A percentile compares a stretch with the other conserved stretches of the same genome.
Conservation (phyloP, 2,888 invertebrate genomes). For the Ormyrus rosae region DNA sequence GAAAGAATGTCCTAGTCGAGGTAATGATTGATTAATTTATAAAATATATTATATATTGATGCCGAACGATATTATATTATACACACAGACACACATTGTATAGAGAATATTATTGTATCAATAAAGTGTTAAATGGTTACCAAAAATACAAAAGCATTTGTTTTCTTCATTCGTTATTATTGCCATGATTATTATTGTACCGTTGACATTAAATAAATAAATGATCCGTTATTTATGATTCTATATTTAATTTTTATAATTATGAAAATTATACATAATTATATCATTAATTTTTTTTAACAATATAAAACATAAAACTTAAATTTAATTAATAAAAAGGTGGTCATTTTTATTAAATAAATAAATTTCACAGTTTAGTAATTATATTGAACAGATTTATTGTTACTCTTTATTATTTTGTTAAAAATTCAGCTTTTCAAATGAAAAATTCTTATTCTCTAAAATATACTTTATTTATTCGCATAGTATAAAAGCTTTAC, state of each 20-base stretch:
- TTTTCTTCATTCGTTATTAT: too few species aligned
- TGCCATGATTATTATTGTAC: too few species aligned
- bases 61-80: conserved; percentile 62
- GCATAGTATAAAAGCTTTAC: conserved; percentile 51
- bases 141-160: conserved; percentile 52
- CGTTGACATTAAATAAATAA: too few species aligned
- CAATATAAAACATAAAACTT: background rate
- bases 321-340: background rate
- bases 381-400: background rate
- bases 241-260: too few species aligned
- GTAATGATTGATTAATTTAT: conserved; percentile 63
- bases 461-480: conserved; percentile 45
- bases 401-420: background rate
- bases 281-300: background rate
- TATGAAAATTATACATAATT: background rate
- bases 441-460: conserved; percentile 5
- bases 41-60: conserved; percentile 61
- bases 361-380: background rate
- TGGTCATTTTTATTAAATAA: too few species aligned
- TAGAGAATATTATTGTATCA: conserved; percentile 69
- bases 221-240: too few species aligned
- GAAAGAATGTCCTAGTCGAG: conserved; percentile 64
- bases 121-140: conserved; percentile 72
- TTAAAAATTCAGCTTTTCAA: background rate
- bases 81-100: conserved; percentile 66